Evolutionary conservation across 2,797 vertebrate genomes (phyloP).

Genomic region (Tiaroga cobitis): DNA sequence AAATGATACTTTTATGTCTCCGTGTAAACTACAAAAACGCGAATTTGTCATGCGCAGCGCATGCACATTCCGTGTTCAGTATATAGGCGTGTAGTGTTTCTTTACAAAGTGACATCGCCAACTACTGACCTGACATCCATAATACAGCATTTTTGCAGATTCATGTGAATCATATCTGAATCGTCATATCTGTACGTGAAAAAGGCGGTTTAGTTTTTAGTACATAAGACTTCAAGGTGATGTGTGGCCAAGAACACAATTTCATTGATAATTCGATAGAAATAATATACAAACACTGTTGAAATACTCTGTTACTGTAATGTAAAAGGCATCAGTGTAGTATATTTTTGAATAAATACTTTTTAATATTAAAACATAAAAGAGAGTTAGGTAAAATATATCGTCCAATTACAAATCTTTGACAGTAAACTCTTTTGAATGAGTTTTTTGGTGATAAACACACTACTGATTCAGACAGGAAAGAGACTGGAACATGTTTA

Average conservation of each 20-base stretch:
- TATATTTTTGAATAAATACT: not conserved
- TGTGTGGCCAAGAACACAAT: not conserved
- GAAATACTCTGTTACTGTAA: slow-evolving; percentile 14
- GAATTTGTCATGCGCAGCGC: not conserved
- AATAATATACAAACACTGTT: slow-evolving; percentile 10
- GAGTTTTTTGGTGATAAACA: not conserved
- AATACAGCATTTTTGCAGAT: not conserved
- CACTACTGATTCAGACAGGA: not conserved
- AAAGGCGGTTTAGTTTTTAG: not conserved
- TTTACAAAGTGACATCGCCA: not conserved
- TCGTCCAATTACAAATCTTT: not conserved
- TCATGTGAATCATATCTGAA: not conserved
- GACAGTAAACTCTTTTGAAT: not conserved
- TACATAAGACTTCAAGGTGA: not conserved
- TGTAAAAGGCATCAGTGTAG: not conserved
- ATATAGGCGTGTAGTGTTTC: not conserved
- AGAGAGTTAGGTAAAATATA: slow-evolving; percentile 7
- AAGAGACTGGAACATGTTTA: not conserved
- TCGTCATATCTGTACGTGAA: not conserved
- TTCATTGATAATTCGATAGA: not conserved
- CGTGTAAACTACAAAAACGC: not conserved
- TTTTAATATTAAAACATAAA: not conserved
- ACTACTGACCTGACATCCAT: not conserved
- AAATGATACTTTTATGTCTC: too few species aligned
- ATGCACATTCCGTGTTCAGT: not conserved